Evolutionary conservation across 1,140 invertebrate species (phyloP).

Genomic region (Piezodorus guildinii): DNA sequence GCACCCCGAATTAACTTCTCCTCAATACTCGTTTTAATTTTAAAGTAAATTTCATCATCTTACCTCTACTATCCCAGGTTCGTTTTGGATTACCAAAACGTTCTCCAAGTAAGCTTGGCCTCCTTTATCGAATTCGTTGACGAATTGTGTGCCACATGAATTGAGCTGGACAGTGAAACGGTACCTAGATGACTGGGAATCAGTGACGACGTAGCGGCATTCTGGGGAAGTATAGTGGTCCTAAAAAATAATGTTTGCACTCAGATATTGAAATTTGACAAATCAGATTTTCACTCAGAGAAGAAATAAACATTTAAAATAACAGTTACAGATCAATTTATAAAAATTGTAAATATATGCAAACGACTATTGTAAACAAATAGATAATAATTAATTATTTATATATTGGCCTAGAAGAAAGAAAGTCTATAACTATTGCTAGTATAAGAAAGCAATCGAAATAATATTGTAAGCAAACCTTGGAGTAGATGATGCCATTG

Average conservation of each 20-base stretch:
- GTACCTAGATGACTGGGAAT: conserved; percentile 54
- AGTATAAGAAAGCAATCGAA: background rate
- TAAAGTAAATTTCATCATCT: background rate
- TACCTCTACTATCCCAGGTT: conserved; percentile 62
- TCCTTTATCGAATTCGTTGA: conserved; percentile 58
- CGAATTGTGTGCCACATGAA: conserved; percentile 67
- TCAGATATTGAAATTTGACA: too few relatives aligned
- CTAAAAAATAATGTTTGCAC: conserved; percentile 29
- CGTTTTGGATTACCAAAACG: conserved; percentile 65
- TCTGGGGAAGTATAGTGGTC: conserved; percentile 56
- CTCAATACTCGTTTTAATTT: too few relatives aligned
- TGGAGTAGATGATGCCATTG: conserved; percentile 69
- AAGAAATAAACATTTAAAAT: too few relatives aligned
- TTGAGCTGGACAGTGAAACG: conserved; percentile 64
- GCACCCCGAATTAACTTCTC: too few relatives aligned
- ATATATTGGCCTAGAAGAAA: too few relatives aligned
- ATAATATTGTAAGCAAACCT: conserved; percentile 36
- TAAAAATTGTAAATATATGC: too few relatives aligned
- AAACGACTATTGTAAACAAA: too few relatives aligned
- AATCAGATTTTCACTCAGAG: too few relatives aligned
- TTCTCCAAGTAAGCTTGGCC: conserved; percentile 71
- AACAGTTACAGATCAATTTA: too few relatives aligned
- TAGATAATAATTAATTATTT: too few relatives aligned
- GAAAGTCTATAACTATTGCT: too few relatives aligned
- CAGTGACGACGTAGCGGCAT: conserved; percentile 59